Conservation (phyloP, 1,140 invertebrate genomes). For the Drosophila kohkoa region DNA sequence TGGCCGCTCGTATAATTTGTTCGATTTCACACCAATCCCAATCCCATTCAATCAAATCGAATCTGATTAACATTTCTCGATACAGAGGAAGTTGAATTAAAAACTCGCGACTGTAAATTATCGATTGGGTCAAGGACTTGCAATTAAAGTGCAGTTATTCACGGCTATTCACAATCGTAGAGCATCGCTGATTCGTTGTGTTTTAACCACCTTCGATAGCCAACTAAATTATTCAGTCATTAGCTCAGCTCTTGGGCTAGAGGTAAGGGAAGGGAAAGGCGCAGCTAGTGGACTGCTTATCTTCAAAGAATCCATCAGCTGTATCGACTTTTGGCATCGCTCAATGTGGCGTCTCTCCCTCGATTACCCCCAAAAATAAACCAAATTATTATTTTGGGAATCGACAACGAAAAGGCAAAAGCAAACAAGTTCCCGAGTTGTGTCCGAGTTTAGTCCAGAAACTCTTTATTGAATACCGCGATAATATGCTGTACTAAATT, state of each 20-base stretch:
- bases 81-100: not conserved
- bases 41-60: not conserved
- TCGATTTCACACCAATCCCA: constrained; percentile 30
- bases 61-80: constrained; percentile 4
- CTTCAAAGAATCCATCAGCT: constrained; percentile 79
- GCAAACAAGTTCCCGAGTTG: not conserved
- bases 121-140: not conserved
- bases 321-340: constrained; percentile 68
- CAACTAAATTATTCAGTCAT: constrained; percentile 50
- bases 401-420: constrained; percentile 25
- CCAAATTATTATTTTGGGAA: constrained; percentile 51
- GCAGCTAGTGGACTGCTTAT: constrained; percentile 38
- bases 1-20: constrained; percentile 24
- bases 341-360: constrained; percentile 18
- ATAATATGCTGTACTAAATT: not conserved
- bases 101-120: no score
- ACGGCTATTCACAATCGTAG: constrained; percentile 2
- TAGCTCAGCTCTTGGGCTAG: constrained; percentile 15
- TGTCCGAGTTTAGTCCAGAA: not conserved
- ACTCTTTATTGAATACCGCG: not conserved
- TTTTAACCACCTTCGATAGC: not conserved
- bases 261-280: not conserved
- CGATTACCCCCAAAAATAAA: constrained; percentile 58
- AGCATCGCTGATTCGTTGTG: constrained; percentile 1
- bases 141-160: not conserved